Evolutionary conservation across 2,888 invertebrate genomes (phyloP), one percentile per base, ranked within the genome.

Genomic region (Scrobipalpa costella): DNA sequence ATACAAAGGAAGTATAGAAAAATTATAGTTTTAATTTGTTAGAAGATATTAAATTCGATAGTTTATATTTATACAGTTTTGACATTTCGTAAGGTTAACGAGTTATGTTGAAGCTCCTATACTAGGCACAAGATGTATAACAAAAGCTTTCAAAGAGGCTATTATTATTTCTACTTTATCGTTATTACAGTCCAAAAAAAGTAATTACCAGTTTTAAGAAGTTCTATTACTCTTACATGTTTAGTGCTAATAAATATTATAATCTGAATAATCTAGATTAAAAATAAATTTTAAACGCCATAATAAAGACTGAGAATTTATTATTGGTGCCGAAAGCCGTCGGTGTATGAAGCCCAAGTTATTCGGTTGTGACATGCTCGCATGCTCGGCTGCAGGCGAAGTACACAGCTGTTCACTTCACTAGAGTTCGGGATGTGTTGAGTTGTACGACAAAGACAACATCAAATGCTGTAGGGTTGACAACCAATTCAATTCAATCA

Each of bases 191-290:
- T 19, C 36, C 2, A 38, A 55, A 55, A 9, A 33, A 55, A 33
- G 21, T 33, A 33, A 33, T 27, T 33, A 55, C 33, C 15, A 55
- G 21, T 17, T 38, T 15, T 8, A 17, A 34, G 34, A 55, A 21
- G 55, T 33, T 21, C n/a, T n/a, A n/a, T 19, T 33, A 27, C n/a
- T 27, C 7, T 34, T 13, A 34, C 55, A 55, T 55, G 55, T 13
- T 13, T 33, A 55, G 33, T 55, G 13, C n/a, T n/a, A 55, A 55
- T 57, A 57, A 57, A 57, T 57, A n/a, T 57, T 57, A 0, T 19
- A 17, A 57, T 57, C 36, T 57, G 2, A 9, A n/a, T 5, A 33
- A 33, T 27, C 11, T 27, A 3, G 19, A 8, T n/a, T 19, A 17
- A 17, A 49, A 49, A 19, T 49, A 49, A 19, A 49, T 9, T 49